A percentile compares a stretch with the other conserved stretches of the same genome.
Evolutionary conservation across 1,140 invertebrate species (phyloP).

Genomic region (Zeugodacus cucurbitae): DNA sequence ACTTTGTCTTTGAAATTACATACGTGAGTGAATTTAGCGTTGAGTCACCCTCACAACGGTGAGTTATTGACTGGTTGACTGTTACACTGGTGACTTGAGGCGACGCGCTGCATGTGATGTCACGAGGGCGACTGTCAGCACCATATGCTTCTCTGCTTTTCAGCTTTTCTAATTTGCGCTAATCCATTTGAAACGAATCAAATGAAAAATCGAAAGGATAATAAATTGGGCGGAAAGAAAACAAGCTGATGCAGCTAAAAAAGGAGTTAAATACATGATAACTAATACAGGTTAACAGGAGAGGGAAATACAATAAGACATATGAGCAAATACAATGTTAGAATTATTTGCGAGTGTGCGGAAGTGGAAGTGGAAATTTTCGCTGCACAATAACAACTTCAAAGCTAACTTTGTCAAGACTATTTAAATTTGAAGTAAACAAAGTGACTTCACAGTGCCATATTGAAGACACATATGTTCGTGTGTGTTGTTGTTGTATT

Average conservation of each 20-base stretch:
- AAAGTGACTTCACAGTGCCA: not conserved
- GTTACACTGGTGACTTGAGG: not conserved
- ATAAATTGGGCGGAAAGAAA: slow-evolving; percentile 32
- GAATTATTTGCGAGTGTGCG: not conserved
- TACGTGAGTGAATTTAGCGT: not conserved
- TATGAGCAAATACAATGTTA: not conserved
- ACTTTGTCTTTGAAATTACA: not conserved
- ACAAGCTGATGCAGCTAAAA: slow-evolving; percentile 7
- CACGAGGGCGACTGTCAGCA: not conserved
- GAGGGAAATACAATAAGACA: not conserved
- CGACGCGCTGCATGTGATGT: not conserved
- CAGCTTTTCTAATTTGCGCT: slow-evolving; percentile 13
- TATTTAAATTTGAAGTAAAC: slow-evolving; percentile 26
- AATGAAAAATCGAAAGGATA: not conserved
- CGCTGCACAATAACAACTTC: not conserved
- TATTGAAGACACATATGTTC: not conserved
- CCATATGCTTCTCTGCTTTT: no score
- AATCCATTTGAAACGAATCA: slow-evolving; percentile 23
- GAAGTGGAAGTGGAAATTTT: slow-evolving; percentile 17
- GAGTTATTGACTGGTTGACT: not conserved
- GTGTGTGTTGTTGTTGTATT: not conserved
- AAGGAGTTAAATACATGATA: not conserved
- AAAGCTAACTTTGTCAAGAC: slow-evolving; percentile 9
- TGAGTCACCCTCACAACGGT: not conserved
- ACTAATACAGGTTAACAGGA: not conserved